Conservation (phyloP, 2,888 invertebrate species). For the Camptogramma bilineatum region DNA sequence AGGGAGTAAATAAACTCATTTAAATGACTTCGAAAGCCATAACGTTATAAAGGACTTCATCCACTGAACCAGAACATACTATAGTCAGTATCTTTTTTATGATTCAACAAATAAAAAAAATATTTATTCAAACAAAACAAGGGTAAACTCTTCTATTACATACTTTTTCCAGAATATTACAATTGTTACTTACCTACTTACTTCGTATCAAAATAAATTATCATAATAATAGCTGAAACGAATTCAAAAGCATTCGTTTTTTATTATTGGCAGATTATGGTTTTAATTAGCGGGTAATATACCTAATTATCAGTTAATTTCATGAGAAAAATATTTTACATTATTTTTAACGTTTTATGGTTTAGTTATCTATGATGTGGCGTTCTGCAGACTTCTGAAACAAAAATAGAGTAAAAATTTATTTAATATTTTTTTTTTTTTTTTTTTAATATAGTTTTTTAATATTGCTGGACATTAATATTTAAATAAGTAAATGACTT, state of each 20-base stretch:
- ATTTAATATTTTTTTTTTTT: no score
- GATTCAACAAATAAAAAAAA: no score
- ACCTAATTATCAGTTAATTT: neutral
- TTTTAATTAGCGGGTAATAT: neutral
- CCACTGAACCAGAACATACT: neutral
- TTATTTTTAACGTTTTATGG: neutral
- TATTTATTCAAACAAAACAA: no score
- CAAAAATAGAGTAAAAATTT: slow-evolving; percentile 3
- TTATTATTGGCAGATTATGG: neutral
- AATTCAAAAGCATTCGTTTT: neutral
- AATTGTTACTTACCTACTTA: no score
- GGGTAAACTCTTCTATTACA: no score
- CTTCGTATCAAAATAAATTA: no score
- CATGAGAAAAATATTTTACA: slow-evolving; percentile 17
- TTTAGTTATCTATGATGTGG: slow-evolving; percentile 57
- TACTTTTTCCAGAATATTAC: no score
- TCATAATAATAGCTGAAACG: neutral
- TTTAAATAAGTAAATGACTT: no score
- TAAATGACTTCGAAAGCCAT: slow-evolving; percentile 23
- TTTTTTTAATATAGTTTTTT: no score
- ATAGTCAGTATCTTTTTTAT: neutral
- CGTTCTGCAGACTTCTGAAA: slow-evolving; percentile 76
- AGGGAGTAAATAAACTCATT: slow-evolving; percentile 2
- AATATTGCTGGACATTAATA: no score
- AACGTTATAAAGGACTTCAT: slow-evolving; percentile 1